These are phyloP conservation scores for Lasius platythorax DNA, from an alignment of 2,888 invertebrate species.

Conservation along the genomic window DNA sequence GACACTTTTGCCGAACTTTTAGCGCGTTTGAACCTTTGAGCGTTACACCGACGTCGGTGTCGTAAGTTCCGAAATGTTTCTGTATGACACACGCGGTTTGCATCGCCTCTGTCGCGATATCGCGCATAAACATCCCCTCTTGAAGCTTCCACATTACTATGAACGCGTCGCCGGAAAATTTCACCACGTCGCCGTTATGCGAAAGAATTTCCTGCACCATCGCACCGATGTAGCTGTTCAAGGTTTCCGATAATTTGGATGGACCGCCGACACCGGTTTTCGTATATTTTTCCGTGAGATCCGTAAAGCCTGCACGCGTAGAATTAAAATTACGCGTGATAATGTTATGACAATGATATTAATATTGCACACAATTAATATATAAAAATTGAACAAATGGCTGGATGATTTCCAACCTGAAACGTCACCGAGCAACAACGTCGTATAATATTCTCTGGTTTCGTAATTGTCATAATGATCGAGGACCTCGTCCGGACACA, in stretches of 20 bases:
- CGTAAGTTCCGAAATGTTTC: constrained; percentile 89
- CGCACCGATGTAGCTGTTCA: constrained; percentile 91
- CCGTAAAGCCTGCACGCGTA: constrained; percentile 88
- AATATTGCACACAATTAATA: neutral
- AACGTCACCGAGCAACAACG: constrained; percentile 89
- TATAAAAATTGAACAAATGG: neutral
- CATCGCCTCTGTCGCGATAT: constrained; percentile 89
- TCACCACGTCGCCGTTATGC: constrained; percentile 89
- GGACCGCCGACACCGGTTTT: constrained; percentile 90
- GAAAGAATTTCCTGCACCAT: constrained; percentile 91
- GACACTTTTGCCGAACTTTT: neutral
- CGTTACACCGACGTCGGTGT: constrained; percentile 89
- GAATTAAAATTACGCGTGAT: neutral
- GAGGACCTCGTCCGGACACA: constrained; percentile 90
- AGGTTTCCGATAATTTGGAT: constrained; percentile 90
- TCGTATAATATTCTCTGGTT: constrained; percentile 87
- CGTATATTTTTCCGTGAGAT: constrained; percentile 90
- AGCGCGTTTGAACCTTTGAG: constrained; percentile 87
- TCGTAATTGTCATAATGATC: constrained; percentile 87
- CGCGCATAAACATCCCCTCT: constrained; percentile 87
- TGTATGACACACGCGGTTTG: constrained; percentile 90
- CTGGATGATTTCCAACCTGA: constrained; percentile 86
- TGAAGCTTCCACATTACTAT: constrained; percentile 90
- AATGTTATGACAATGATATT: neutral
- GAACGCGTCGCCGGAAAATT: constrained; percentile 91